Evolutionary conservation across 53 echinoderm and acorn worm genomes (phyloP).

Genomic region (Paracentrotus lividus): DNA sequence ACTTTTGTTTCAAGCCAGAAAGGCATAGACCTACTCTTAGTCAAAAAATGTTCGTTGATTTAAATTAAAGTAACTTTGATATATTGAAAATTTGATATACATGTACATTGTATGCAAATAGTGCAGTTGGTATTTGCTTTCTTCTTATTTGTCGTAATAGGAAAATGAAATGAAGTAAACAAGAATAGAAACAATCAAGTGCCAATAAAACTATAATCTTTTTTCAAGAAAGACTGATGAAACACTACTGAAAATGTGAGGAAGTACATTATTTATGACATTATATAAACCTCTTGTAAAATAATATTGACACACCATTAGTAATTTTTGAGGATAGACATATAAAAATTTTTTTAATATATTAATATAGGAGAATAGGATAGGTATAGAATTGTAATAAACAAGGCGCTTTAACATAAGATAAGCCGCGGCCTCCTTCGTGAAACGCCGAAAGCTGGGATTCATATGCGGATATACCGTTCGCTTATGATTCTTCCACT

Average conservation of each 20-base stretch:
- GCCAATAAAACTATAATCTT: neutral
- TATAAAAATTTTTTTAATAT: neutral
- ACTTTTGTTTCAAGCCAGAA: too few species aligned
- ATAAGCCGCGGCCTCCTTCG: too few species aligned
- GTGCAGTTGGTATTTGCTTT: neutral
- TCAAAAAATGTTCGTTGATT: neutral
- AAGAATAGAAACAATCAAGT: neutral
- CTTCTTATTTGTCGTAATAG: too few species aligned
- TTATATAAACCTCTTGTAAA: neutral
- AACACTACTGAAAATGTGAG: neutral
- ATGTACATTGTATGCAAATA: neutral
- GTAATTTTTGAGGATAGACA: neutral
- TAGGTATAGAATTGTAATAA: neutral
- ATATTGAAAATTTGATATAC: neutral
- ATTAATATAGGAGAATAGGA: neutral
- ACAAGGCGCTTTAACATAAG: neutral
- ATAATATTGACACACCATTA: neutral
- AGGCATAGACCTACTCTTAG: too few species aligned
- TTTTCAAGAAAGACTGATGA: neutral
- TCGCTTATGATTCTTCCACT: too few species aligned
- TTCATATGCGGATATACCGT: too few species aligned
- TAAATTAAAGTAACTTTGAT: neutral
- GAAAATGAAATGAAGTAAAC: neutral
- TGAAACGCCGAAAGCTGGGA: too few species aligned
- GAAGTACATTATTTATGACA: neutral